phyloP scores from a whole-genome alignment of 2,113 vertebrate species.

The Crocuta crocuta region DNA sequence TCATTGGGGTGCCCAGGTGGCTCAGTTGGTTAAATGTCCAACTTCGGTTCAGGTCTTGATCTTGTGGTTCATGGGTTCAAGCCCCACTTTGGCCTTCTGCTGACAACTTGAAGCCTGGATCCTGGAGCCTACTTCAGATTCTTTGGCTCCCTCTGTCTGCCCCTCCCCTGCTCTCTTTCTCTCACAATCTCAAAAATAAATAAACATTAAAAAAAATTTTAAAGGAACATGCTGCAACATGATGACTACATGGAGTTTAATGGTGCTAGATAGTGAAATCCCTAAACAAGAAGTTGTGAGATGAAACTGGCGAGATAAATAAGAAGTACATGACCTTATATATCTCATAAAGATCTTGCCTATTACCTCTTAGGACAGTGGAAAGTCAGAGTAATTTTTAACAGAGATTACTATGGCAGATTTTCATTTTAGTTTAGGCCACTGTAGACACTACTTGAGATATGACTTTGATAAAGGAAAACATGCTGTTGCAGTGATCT shows the following conservation, averaged over 20 bases:
- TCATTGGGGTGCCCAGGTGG: not conserved
- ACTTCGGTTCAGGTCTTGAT: no score
- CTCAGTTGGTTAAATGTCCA: no score
- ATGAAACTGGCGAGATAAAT: not conserved
- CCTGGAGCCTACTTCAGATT: no score
- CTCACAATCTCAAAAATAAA: no score
- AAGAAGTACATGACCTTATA: not conserved
- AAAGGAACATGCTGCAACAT: not conserved
- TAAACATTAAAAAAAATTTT: not conserved
- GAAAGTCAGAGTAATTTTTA: not conserved
- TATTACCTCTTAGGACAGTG: not conserved
- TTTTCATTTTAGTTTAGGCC: not conserved
- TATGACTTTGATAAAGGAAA: not conserved
- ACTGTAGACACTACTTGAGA: not conserved
- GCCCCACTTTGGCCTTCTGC: no score
- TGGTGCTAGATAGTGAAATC: not conserved
- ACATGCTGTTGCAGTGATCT: not conserved
- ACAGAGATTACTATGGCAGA: not conserved
- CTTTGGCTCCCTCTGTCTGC: no score
- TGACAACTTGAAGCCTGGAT: no score
- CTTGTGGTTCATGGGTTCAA: no score
- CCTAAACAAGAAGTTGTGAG: not conserved
- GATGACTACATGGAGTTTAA: not conserved
- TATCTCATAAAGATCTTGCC: not conserved
- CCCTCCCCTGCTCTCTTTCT: no score